Evolutionary conservation across 2,113 vertebrate genomes (phyloP).

Genomic region (Corythornis vintsioides): DNA sequence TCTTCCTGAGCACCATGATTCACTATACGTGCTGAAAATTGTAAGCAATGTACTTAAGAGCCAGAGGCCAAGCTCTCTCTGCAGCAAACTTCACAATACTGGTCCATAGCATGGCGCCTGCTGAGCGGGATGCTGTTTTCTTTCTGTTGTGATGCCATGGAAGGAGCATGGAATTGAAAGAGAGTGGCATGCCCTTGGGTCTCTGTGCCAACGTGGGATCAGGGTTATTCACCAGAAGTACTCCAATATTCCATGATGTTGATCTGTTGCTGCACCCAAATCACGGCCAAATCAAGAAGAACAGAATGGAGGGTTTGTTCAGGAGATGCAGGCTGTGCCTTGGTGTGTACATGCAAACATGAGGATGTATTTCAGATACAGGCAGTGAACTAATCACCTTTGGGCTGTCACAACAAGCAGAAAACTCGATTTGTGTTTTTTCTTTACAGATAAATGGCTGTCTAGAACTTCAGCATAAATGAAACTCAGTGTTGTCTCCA

Average conservation of each 20-base stretch:
- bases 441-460: slow-evolving; percentile 15
- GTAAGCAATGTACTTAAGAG: neutral
- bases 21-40: neutral
- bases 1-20: neutral
- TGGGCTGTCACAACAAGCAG: slow-evolving; percentile 5
- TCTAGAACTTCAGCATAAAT: neutral
- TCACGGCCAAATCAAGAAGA: neutral
- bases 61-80: neutral
- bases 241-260: neutral
- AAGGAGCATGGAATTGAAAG: neutral
- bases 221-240: neutral
- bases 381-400: neutral
- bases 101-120: neutral
- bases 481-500: neutral
- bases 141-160: neutral
- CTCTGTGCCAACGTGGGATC: neutral
- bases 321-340: neutral
- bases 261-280: neutral
- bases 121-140: neutral
- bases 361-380: neutral
- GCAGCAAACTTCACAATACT: neutral
- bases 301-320: neutral
- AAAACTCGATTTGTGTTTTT: slow-evolving; percentile 42
- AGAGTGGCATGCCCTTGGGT: neutral
- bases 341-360: neutral